These are phyloP conservation scores for Sphenopsis melanotis DNA, from an alignment of 2,797 vertebrate species.

Conservation along the genomic window DNA sequence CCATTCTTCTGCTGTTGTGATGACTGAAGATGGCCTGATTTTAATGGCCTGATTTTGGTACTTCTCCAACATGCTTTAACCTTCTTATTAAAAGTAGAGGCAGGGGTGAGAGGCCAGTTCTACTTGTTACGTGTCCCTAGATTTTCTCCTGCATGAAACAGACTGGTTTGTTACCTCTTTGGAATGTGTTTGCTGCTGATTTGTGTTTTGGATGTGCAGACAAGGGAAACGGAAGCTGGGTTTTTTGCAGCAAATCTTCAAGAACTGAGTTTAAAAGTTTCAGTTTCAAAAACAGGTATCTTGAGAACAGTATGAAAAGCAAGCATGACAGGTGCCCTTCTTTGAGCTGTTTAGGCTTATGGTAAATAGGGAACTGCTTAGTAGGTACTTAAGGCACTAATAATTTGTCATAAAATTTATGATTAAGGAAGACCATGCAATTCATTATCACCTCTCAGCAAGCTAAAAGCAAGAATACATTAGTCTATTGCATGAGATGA, in stretches of 20 bases:
- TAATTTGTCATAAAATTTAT: background rate
- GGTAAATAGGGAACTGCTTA: background rate
- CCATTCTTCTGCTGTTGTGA: background rate
- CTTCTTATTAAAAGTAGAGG: background rate
- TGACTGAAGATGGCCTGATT: conserved; percentile 32
- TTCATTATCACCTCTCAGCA: background rate
- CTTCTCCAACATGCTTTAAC: background rate
- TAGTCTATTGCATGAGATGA: background rate
- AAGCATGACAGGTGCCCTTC: background rate
- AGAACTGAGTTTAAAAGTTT: background rate
- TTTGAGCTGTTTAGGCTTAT: background rate
- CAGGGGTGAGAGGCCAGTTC: background rate
- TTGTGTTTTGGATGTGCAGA: background rate
- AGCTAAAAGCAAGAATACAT: background rate
- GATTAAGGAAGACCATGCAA: background rate
- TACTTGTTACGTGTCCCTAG: background rate
- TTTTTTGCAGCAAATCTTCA: background rate
- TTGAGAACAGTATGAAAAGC: background rate
- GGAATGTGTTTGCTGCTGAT: background rate
- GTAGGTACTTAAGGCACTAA: background rate
- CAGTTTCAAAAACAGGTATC: background rate
- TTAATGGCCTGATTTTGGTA: background rate
- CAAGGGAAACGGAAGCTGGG: background rate
- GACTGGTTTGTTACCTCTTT: background rate
- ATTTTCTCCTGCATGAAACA: background rate